Evolutionary conservation across 2,797 vertebrate genomes (phyloP), one percentile per base, ranked within the genome.

Genomic region (Myotis daubentonii): DNA sequence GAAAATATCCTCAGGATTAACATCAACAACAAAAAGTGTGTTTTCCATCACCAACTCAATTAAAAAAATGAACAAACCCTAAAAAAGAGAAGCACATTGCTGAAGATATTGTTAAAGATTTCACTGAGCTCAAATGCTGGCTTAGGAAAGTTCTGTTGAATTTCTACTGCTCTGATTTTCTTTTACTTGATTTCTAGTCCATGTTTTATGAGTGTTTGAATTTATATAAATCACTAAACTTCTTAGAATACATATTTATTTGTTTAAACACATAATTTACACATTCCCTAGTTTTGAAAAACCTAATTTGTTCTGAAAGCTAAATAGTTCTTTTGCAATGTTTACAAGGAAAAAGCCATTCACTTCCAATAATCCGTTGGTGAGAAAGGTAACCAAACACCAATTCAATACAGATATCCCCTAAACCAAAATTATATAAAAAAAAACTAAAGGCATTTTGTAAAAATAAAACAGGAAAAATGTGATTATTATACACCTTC

Each of bases 381-480:
- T 62, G 28, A 78, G n/a, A 81, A 80, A 85, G n/a, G 55, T 78
- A 66, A 68, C 47, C 84, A 66, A 62, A 53, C 76, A 75, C 2
- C n/a, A 87, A 72, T 22, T 65, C 25, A 80, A 13, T 41, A n/a
- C 6, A 70, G 9, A 49, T 22, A 68, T 33, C 4, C 9, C 9
- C 79, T 68, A 57, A 74, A 72, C 25, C 51, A 94, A 86, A 89
- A 82, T 72, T 70, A 81, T 55, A 55, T 53, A 25, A 74, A 87
- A 89, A 94, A 92, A 94, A 92, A 38, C 16, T 38, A 68, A 89
- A 87, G 60, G 1, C 22, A 65, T 86, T 94, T 78, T 68, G 6
- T 12, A 85, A 82, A 51, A 70, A 75, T 83, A 36, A 93, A 80
- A 75, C 55, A 84, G 13, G 25, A 68, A 95, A 84, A 86, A 22